These are phyloP conservation scores for Chelonoidis abingdonii DNA, from an alignment of 2,113 vertebrate genomes.

Conservation along the genomic window DNA sequence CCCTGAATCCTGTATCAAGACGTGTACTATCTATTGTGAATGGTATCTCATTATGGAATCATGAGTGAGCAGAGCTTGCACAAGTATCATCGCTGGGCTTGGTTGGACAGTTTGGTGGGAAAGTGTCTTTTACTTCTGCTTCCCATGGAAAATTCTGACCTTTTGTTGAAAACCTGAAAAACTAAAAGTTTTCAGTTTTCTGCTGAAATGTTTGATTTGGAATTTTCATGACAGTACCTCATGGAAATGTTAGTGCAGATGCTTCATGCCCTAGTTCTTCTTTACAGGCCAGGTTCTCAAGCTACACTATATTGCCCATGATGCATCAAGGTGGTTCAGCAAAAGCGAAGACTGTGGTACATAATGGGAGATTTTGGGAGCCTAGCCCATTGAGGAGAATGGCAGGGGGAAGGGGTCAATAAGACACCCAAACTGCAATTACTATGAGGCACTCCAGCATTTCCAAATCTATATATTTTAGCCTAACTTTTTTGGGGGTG, in stretches of 20 bases:
- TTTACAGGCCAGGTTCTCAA: background rate
- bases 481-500: background rate
- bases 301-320: background rate
- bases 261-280: background rate
- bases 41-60: background rate
- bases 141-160: background rate
- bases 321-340: background rate
- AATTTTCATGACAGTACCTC: background rate
- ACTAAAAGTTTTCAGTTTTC: background rate
- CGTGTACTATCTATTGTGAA: background rate
- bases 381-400: background rate
- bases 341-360: accelerated
- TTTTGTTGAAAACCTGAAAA: background rate
- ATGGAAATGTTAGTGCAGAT: background rate
- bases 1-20: background rate
- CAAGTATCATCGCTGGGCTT: background rate
- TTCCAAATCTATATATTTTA: background rate
- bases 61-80: background rate
- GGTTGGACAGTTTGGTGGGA: background rate
- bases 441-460: background rate
- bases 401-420: background rate
- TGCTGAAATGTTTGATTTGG: background rate
- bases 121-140: background rate
- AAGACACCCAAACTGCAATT: background rate
- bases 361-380: accelerated